Percentiles rank a stretch among this genome's conserved stretches.
Evolutionary conservation across 2,797 vertebrate genomes (phyloP).

Genomic region (Muraenolepis orangiensis): DNA sequence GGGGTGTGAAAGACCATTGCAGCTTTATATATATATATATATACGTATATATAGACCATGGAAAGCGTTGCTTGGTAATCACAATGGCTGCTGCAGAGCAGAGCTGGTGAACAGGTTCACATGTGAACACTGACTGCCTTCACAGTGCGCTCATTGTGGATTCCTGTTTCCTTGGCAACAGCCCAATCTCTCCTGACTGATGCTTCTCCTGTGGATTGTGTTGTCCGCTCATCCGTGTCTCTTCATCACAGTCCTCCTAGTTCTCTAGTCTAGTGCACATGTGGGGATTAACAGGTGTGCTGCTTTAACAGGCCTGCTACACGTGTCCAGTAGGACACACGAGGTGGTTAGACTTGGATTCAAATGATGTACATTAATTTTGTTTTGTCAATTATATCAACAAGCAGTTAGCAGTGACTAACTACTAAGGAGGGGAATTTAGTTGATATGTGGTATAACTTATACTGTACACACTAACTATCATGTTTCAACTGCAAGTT

Average conservation of each 20-base stretch:
- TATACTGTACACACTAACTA: no score
- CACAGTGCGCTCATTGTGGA: conserved; percentile 19
- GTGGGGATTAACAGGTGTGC: background rate
- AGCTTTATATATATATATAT: background rate
- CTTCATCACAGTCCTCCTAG: background rate
- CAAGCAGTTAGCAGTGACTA: background rate
- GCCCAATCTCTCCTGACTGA: background rate
- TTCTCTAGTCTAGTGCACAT: background rate
- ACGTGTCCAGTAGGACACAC: background rate
- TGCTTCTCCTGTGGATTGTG: background rate
- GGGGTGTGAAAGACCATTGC: background rate
- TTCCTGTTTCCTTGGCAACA: conserved; percentile 57
- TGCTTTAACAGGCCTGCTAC: background rate
- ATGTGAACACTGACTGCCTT: conserved; percentile 30
- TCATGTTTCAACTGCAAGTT: background rate
- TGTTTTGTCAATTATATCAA: background rate
- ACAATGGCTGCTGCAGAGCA: background rate
- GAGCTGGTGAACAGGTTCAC: conserved; percentile 31
- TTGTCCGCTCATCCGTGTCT: background rate
- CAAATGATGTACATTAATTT: no score
- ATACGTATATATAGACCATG: background rate
- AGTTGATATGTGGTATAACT: background rate
- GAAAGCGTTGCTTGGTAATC: background rate
- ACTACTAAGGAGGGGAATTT: background rate
- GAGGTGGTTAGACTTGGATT: background rate